Evolutionary conservation across 2,888 invertebrate species (phyloP).

Genomic region (Philaethria dido): DNA sequence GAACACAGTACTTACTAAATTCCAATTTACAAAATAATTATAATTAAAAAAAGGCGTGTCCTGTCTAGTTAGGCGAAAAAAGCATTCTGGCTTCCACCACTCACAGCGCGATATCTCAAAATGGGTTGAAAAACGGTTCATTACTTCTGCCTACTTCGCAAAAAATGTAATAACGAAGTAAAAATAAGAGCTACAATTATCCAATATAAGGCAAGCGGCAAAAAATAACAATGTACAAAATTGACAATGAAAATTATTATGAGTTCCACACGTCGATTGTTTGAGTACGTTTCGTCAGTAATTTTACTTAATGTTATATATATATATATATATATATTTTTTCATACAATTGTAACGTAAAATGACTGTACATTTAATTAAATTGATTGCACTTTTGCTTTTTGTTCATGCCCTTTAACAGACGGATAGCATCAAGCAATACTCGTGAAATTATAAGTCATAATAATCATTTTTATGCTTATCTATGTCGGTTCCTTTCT

Average conservation of each 20-base stretch:
- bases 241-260: conserved; percentile 4
- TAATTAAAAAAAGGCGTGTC: not conserved
- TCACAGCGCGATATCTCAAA: not conserved
- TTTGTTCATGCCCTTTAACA: not conserved
- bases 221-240: not conserved
- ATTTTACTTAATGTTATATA: not conserved
- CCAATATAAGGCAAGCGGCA: not conserved
- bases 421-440: not conserved
- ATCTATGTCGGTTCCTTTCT: not conserved
- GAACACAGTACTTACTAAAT: not conserved
- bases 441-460: not conserved
- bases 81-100: not conserved
- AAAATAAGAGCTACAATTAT: not conserved
- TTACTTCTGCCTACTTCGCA: not conserved
- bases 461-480: not conserved
- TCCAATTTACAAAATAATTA: not conserved
- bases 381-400: not conserved
- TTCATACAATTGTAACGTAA: not conserved
- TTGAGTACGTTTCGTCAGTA: not conserved
- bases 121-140: not conserved
- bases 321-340: not conserved
- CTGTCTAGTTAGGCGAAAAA: not conserved
- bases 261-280: not conserved
- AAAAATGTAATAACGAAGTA: not conserved
- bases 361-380: not conserved